Evolutionary conservation across 2,113 vertebrate genomes (phyloP), one percentile per base, ranked within the genome.

Genomic region (Setophaga petechia): DNA sequence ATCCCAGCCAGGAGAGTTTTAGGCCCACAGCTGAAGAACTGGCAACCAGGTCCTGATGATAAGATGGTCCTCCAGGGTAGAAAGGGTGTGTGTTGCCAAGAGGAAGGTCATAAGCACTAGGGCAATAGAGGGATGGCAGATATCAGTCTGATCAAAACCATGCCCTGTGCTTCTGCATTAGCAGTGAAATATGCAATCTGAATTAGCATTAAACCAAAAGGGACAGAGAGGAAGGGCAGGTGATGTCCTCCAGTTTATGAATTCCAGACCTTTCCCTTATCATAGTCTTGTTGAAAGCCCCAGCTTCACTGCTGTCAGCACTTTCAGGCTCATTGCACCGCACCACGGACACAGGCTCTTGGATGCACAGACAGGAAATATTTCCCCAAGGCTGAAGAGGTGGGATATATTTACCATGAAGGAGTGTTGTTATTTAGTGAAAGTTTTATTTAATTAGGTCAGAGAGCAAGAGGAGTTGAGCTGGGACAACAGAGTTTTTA

Each of bases 261-360:
- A 61, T 66, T 37, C 35, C 46, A 87, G 78, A 55, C 28, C 9
- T 93, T 46, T 84, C 15, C 37, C 9, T 74, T 67, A 67, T 46
- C 46, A n/a, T 1, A 81, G 12, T 24, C 24, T 23, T 66, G 43
- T 47, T 74, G 61, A 93, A 87, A 85, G 49, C 39, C 47, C 31
- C 62, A 75, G 0, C 12, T 51, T 27, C 37, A 15, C 55, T 28
- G 22, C 55, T 3, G 1, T 80, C 76, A 83, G 72, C 91, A 52
- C 33, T 85, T 72, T 30, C 43, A 65, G 71, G 39, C 44, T 79
- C 71, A 44, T 44, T 0, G 5, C 30, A 57, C 41, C 12, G 2
- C 11, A 30, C 17, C 18, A 13, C 0, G 0, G 10, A 22, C 0
- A 0, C 33, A 76, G 24, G 23, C 14, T 74, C 61, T 39, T 33